Conservation (phyloP, 2,113 vertebrate genomes). For the Phyllostomus discolor region DNA sequence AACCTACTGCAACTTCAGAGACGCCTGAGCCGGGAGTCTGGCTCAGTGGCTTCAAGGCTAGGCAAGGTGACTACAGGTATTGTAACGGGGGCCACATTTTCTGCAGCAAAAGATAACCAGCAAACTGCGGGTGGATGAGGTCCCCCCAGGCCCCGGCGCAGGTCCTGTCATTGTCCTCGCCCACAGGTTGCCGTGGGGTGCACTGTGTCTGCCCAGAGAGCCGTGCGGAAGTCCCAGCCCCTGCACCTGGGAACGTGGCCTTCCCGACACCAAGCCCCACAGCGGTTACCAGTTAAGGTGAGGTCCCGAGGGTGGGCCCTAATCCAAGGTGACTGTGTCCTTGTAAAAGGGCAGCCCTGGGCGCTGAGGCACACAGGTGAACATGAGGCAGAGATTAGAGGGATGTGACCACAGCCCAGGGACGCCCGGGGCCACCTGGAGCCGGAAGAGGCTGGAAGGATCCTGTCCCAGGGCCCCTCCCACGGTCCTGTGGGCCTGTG, state of each 20-base stretch:
- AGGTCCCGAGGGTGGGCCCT: not conserved
- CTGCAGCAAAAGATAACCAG: not conserved
- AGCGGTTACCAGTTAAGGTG: accelerated
- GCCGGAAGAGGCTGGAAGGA: not conserved
- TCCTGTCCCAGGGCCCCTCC: not conserved
- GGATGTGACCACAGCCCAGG: no score
- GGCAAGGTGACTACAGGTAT: accelerated
- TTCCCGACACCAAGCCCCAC: not conserved
- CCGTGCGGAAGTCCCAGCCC: not conserved
- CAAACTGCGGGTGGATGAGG: accelerated
- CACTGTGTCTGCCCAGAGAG: not conserved
- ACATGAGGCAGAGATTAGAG: not conserved
- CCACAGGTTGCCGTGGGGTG: not conserved
- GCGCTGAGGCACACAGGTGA: no score
- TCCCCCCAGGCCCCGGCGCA: not conserved
- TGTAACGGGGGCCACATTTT: not conserved
- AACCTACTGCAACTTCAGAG: not conserved
- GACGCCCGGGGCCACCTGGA: not conserved
- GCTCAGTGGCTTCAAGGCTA: not conserved
- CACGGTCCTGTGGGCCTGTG: accelerated
- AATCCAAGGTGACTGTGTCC: no score
- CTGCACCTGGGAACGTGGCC: accelerated
- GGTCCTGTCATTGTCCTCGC: not conserved
- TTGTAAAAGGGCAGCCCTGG: no score
- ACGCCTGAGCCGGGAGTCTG: not conserved